These are phyloP conservation scores for Aptenodytes forsteri DNA, from an alignment of 2,113 vertebrate species.

Conservation along the genomic window DNA sequence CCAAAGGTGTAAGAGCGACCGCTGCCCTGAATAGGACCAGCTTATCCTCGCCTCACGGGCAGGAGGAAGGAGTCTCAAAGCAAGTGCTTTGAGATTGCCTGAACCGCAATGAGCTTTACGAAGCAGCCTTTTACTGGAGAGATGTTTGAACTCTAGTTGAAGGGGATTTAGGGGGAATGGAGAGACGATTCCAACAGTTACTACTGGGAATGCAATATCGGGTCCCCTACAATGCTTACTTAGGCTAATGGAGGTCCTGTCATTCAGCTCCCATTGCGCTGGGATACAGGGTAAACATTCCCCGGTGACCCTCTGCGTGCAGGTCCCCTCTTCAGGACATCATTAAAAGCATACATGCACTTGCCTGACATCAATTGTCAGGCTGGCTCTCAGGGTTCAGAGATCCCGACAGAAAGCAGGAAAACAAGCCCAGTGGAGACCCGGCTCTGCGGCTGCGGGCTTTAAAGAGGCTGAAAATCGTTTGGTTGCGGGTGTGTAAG, in stretches of 20 bases:
- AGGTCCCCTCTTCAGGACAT: constrained; percentile 85
- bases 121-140: constrained; percentile 67
- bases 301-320: constrained; percentile 82
- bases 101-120: neutral
- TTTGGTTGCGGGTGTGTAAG: constrained; percentile 65
- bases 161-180: constrained; percentile 59
- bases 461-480: constrained; percentile 72
- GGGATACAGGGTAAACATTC: constrained; percentile 92
- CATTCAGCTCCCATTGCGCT: constrained; percentile 87
- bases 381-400: constrained; percentile 39
- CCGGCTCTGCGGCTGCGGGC: neutral
- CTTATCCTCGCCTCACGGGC: neutral
- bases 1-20: neutral
- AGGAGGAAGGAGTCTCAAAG: neutral
- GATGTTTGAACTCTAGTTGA: constrained; percentile 79
- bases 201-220: constrained; percentile 87
- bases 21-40: neutral
- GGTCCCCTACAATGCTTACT: constrained; percentile 84
- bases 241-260: constrained; percentile 94
- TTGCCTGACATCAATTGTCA: constrained; percentile 75
- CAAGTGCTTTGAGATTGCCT: neutral
- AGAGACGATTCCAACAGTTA: constrained; percentile 86
- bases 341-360: constrained; percentile 85
- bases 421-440: constrained; percentile 49
- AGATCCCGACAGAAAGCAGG: constrained; percentile 59